Evolutionary conservation across 2,888 invertebrate species (phyloP).

Genomic region (Cartodere bifasciata): DNA sequence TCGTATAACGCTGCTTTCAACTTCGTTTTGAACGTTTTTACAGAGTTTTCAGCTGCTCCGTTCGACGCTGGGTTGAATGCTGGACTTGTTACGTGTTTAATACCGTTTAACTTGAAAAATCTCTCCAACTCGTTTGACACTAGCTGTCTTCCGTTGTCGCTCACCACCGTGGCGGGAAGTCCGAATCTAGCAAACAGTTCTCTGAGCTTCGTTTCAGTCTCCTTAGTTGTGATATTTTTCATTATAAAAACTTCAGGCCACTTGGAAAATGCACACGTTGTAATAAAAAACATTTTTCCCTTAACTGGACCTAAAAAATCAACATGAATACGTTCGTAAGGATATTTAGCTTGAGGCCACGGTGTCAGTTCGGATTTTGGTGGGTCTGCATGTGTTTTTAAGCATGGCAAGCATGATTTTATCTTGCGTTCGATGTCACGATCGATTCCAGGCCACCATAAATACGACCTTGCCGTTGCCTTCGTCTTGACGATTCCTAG

Average conservation of each 20-base stretch:
- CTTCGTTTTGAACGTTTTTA: conserved; percentile 8
- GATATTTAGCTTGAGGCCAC: not conserved
- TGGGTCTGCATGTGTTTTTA: no score
- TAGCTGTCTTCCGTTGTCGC: conserved; percentile 11
- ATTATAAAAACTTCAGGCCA: conserved; percentile 11
- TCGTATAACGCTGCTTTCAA: not conserved
- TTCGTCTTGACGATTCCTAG: no score
- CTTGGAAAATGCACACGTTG: conserved; percentile 5
- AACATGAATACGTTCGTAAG: conserved; percentile 1
- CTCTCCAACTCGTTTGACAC: conserved; percentile 13
- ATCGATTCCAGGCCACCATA: no score
- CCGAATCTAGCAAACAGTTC: conserved; percentile 9
- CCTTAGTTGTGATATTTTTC: conserved; percentile 5
- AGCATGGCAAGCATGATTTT: no score
- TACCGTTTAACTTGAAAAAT: conserved; percentile 12
- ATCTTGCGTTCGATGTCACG: no score
- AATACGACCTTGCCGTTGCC: no score
- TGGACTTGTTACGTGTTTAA: conserved; percentile 15
- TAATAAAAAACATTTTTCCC: conserved; percentile 4
- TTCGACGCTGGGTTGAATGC: conserved; percentile 13
- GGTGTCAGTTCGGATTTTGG: not conserved
- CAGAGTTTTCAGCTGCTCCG: conserved; percentile 10
- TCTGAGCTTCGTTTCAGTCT: conserved; percentile 6
- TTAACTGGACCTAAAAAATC: no score
- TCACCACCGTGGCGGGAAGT: conserved; percentile 6